These are phyloP conservation scores for Leptoclinus maculatus DNA, from an alignment of 2,797 vertebrate species.

Conservation along the genomic window DNA sequence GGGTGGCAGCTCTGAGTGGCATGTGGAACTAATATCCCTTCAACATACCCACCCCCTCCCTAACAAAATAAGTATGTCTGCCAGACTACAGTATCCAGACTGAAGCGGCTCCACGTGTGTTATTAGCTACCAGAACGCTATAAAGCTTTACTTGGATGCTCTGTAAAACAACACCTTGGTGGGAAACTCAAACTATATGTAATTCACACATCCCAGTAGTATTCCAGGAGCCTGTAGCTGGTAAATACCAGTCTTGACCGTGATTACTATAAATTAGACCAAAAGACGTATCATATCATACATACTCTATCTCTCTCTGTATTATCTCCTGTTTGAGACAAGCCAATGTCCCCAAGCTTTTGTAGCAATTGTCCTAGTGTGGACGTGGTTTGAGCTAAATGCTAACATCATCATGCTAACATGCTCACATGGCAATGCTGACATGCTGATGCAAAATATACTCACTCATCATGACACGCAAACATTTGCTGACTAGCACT, in stretches of 20 bases:
- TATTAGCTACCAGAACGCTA: slow-evolving; percentile 49
- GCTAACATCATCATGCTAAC: not conserved
- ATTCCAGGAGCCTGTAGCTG: not conserved
- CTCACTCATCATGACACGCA: not conserved
- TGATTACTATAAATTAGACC: not conserved
- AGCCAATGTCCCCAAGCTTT: not conserved
- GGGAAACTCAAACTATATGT: slow-evolving; percentile 35
- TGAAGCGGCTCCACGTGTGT: slow-evolving; percentile 54
- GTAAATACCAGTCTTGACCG: not conserved
- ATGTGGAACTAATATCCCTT: slow-evolving; percentile 80
- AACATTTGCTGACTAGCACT: not conserved
- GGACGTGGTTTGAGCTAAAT: not conserved
- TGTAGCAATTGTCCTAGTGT: not conserved
- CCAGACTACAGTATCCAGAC: slow-evolving; percentile 66
- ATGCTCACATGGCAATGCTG: not conserved
- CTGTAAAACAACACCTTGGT: slow-evolving; percentile 57
- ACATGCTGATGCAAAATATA: not conserved
- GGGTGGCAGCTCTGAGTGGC: slow-evolving; percentile 73
- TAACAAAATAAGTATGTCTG: slow-evolving; percentile 61
- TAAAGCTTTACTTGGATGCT: slow-evolving; percentile 61
- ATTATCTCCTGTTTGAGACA: not conserved
- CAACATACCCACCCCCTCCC: slow-evolving; percentile 42
- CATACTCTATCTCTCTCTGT: not conserved
- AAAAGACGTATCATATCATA: not conserved
- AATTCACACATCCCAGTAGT: slow-evolving; percentile 16